Evolutionary conservation across 2,113 vertebrate species (phyloP), one percentile per base, ranked within the genome.

Genomic region (Thomomys bottae): DNA sequence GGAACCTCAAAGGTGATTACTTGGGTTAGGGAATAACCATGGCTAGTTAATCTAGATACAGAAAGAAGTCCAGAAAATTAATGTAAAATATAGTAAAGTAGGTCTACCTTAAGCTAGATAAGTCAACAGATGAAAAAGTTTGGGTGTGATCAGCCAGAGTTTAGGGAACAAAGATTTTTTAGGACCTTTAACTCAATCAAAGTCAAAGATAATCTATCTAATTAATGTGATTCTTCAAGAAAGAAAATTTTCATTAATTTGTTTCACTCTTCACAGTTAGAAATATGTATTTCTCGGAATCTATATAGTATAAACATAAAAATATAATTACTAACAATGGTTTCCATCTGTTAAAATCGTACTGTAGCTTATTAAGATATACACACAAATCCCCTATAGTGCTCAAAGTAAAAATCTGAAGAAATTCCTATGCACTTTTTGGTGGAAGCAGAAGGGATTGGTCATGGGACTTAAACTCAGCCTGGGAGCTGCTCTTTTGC

Each of bases 1-100:
- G 72, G 96, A 95, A 73, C 54, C 72, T 92, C 90, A 77, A 66
- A 71, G 21, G 71, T 90, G 59, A 92, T 95, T 94, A 91, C n/a
- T 82, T 36, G 30, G 92, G 63, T 42, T 54, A 84, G 12, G 38
- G 68, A 89, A 86, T 94, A 95, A 72, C 86, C 76, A 64, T 26
- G 28, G 45, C 42, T 67, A 93, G 77, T 59, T 68, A 89, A 73
- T 95, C 90, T 54, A 84, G 67, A 92, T 10, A 40, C 21, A 64
- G 70, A 84, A 63, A 88, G 40, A 90, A 90, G 76, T 28, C 42
- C 23, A 68, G 63, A 67, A 88, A 91, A 54, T 63, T 83, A 92
- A 34, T 36, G 26, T 28, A 83, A 77, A 30, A 81, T 80, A 42
- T 26, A 91, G 78, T 85, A 10, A 42, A 24, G 8, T 6, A 73